These are phyloP conservation scores for Peucedramus taeniatus DNA, from an alignment of 2,113 vertebrate genomes.

Conservation along the genomic window DNA sequence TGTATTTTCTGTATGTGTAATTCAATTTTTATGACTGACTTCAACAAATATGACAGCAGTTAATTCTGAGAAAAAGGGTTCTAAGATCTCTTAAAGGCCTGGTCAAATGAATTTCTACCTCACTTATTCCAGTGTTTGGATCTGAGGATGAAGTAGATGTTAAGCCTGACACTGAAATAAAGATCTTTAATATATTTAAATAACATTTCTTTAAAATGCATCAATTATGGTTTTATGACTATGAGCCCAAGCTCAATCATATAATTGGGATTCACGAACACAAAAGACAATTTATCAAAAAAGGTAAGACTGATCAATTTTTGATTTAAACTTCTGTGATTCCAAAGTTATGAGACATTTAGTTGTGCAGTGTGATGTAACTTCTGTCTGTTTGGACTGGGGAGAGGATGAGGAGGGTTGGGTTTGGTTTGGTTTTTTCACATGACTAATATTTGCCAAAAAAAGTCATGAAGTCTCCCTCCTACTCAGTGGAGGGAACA, in stretches of 20 bases:
- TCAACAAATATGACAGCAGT: not conserved
- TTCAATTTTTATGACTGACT: not conserved
- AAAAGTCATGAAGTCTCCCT: fast-evolving
- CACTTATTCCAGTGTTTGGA: not conserved
- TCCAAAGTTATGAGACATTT: not conserved
- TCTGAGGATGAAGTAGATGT: not conserved
- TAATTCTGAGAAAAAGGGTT: not conserved
- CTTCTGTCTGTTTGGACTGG: not conserved
- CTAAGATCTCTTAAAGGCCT: not conserved
- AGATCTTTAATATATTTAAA: not conserved
- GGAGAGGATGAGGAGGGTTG: not conserved
- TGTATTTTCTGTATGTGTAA: not conserved
- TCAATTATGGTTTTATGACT: not conserved
- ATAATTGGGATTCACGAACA: not conserved
- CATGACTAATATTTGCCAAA: not conserved
- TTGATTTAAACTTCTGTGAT: not conserved
- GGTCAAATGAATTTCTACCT: not conserved
- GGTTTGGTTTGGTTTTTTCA: not conserved
- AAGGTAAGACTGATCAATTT: not conserved
- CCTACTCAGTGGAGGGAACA: too few relatives aligned
- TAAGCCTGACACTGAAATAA: not conserved
- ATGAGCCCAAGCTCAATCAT: not conserved
- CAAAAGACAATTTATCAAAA: not conserved
- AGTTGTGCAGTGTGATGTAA: not conserved
- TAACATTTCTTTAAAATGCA: not conserved